These are phyloP conservation scores for Cetonia aurata DNA, from an alignment of 2,888 invertebrate species.

Conservation along the genomic window DNA sequence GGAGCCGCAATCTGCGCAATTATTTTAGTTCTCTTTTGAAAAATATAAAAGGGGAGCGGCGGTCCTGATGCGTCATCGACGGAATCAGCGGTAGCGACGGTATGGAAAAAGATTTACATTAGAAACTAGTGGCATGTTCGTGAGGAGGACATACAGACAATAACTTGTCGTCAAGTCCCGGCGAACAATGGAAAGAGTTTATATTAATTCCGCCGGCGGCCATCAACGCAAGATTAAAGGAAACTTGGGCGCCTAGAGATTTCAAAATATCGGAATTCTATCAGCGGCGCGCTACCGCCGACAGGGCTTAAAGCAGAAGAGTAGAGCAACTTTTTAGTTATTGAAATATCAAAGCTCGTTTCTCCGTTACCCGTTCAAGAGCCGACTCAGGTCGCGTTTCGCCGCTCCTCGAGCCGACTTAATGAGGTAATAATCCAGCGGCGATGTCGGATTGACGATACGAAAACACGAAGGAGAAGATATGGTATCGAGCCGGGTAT, in stretches of 20 bases:
- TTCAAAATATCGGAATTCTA: conserved; percentile 37
- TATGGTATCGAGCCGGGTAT: too few species aligned
- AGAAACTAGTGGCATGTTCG: conserved; percentile 34
- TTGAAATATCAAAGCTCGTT: conserved; percentile 32
- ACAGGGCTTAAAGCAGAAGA: conserved; percentile 6
- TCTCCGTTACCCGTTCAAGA: not conserved
- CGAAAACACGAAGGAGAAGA: not conserved
- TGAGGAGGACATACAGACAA: conserved; percentile 35
- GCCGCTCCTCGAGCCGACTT: not conserved
- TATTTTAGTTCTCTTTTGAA: conserved; percentile 45
- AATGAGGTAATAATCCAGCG: conserved; percentile 29
- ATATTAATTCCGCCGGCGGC: conserved; percentile 52
- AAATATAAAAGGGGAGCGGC: conserved; percentile 22
- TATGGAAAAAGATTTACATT: conserved; percentile 34
- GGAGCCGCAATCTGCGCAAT: conserved; percentile 43
- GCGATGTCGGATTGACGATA: not conserved
- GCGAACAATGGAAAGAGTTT: conserved; percentile 45
- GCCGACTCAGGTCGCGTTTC: not conserved
- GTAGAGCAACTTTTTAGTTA: conserved; percentile 23
- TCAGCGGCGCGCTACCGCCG: conserved; percentile 12
- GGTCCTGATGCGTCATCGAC: conserved; percentile 1
- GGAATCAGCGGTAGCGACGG: not conserved
- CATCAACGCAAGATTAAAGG: conserved; percentile 52
- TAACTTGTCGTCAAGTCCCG: conserved; percentile 32
- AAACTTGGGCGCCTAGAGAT: conserved; percentile 27